Conservation (phyloP, 2,888 invertebrate genomes). For the Elmis aenea region DNA sequence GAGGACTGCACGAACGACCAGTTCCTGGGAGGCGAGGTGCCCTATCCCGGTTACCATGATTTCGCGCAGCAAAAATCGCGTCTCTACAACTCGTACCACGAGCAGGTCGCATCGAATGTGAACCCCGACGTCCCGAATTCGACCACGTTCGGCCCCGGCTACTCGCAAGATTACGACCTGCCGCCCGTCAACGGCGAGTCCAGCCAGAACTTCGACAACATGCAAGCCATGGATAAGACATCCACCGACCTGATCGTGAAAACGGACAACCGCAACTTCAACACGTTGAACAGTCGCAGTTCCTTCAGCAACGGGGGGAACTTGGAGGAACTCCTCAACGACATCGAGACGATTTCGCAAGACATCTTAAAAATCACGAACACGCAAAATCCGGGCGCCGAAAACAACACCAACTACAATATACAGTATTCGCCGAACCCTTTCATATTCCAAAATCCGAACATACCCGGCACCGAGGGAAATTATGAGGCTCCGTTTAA, state of each 20-base stretch:
- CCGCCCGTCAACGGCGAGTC: slow-evolving; percentile 28
- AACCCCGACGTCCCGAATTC: slow-evolving; percentile 7
- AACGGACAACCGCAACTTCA: slow-evolving; percentile 39
- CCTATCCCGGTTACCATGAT: slow-evolving; percentile 4
- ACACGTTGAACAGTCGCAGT: slow-evolving; percentile 31
- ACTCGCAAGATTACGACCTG: slow-evolving; percentile 9
- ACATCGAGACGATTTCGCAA: slow-evolving; percentile 58
- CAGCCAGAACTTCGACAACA: too few relatives aligned
- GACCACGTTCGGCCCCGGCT: slow-evolving; percentile 20
- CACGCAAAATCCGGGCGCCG: slow-evolving; percentile 7
- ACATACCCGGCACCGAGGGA: too few relatives aligned
- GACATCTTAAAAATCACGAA: slow-evolving; percentile 37
- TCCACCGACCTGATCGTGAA: slow-evolving; percentile 43
- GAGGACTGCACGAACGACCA: slow-evolving; percentile 36
- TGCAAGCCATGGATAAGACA: too few relatives aligned
- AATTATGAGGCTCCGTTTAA: slow-evolving; percentile 2
- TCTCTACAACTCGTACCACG: too few relatives aligned
- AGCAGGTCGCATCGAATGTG: too few relatives aligned
- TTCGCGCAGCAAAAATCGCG: not conserved
- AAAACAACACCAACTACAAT: too few relatives aligned
- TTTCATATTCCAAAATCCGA: slow-evolving; percentile 3
- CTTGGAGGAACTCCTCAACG: slow-evolving; percentile 63
- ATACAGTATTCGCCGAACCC: too few relatives aligned
- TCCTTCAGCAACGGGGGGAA: slow-evolving; percentile 52
- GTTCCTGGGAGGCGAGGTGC: slow-evolving; percentile 16